phyloP scores from a whole-genome alignment of 2,888 invertebrate genomes.

The Augiades crinisus region DNA sequence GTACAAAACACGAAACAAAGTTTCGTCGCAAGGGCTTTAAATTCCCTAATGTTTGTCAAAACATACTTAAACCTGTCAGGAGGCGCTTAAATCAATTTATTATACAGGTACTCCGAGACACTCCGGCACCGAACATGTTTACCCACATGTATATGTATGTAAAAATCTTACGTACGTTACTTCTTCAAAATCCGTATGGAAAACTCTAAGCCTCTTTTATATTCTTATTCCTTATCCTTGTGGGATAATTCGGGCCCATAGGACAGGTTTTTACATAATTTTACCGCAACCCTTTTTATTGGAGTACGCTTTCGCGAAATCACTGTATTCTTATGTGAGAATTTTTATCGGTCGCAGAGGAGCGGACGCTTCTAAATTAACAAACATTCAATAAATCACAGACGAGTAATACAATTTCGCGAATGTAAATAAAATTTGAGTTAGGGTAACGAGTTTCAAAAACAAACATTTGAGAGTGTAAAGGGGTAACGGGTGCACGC shows the following conservation, averaged over 20 bases:
- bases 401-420: conserved; percentile 55
- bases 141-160: conserved; percentile 57
- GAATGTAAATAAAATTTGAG: conserved; percentile 68
- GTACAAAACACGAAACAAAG: conserved; percentile 58
- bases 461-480: conserved; percentile 69
- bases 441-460: conserved; percentile 69
- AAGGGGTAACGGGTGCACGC: conserved; percentile 57
- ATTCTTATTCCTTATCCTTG: conserved; percentile 77
- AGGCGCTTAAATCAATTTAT: conserved; percentile 79
- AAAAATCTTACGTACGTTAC: conserved; percentile 72
- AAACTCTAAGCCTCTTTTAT: conserved; percentile 77
- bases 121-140: conserved; percentile 65
- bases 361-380: conserved; percentile 56
- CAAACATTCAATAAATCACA: conserved; percentile 71
- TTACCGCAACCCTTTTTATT: conserved; percentile 66
- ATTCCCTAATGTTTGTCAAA: conserved; percentile 77
- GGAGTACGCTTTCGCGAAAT: conserved; percentile 47
- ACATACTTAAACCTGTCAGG: conserved; percentile 75
- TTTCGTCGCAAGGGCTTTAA: conserved; percentile 66
- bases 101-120: conserved; percentile 69
- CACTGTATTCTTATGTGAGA: conserved; percentile 43
- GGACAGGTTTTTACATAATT: conserved; percentile 79
- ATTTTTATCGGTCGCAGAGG: conserved; percentile 57
- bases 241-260: conserved; percentile 75
- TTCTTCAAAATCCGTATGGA: conserved; percentile 70